These are phyloP conservation scores for Drosophila imparisetae DNA, from an alignment of 2,888 invertebrate species.

Conservation along the genomic window DNA sequence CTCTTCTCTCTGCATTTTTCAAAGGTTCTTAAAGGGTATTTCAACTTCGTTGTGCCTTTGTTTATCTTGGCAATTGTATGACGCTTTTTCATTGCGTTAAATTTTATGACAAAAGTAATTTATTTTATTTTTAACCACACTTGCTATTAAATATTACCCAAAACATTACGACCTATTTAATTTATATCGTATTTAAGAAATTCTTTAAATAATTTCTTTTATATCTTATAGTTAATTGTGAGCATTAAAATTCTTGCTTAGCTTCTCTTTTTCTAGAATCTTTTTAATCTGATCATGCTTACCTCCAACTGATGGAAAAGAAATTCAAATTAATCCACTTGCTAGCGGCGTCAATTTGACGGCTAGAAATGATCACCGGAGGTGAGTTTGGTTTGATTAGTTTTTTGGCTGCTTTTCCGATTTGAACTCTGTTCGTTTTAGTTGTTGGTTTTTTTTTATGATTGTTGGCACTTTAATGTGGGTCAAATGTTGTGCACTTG, in stretches of 20 bases:
- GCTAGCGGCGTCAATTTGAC: constrained; percentile 58
- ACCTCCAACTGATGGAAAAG: constrained; percentile 63
- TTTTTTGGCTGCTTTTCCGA: not conserved
- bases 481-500: constrained; percentile 73
- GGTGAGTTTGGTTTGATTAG: constrained; percentile 11
- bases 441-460: constrained; percentile 3
- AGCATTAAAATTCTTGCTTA: not conserved
- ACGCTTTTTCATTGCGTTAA: not conserved
- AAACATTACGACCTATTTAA: not conserved
- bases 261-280: not conserved
- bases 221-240: not conserved
- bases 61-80: too few relatives aligned
- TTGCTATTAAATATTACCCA: not conserved
- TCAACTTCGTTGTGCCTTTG: not conserved
- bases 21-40: not conserved
- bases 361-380: constrained; percentile 32
- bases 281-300: constrained; percentile 27
- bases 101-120: not conserved
- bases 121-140: not conserved
- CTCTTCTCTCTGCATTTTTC: not conserved
- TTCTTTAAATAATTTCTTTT: not conserved
- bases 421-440: constrained; percentile 16
- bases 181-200: not conserved
- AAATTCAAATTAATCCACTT: constrained; percentile 75
- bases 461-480: constrained; percentile 45